Evolutionary conservation across 2,888 invertebrate species (phyloP).

Genomic region (Morpho deidamia): DNA sequence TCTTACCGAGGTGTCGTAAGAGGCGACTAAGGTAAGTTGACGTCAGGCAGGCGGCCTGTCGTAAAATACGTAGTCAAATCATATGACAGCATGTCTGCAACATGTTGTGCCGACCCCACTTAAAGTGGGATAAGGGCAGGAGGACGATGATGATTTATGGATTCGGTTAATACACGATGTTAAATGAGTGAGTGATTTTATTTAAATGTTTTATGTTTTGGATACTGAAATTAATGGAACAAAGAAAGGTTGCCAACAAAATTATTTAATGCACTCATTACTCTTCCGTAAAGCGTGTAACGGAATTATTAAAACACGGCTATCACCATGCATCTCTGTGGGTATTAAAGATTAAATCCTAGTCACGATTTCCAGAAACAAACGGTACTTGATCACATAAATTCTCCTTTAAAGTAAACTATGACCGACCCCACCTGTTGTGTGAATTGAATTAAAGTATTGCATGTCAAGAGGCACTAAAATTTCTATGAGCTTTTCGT

Average conservation of each 20-base stretch:
- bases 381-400: conserved; percentile 36
- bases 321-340: conserved; percentile 35
- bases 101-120: too few species aligned
- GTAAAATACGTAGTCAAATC: too few species aligned
- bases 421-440: conserved; percentile 49
- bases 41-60: too few species aligned
- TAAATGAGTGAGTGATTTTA: too few species aligned
- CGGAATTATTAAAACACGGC: conserved; percentile 19
- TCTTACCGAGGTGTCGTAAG: too few species aligned
- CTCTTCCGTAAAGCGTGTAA: conserved; percentile 6
- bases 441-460: conserved; percentile 67
- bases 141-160: too few species aligned
- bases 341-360: conserved; percentile 57
- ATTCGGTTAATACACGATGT: too few species aligned
- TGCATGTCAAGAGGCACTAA: conserved; percentile 69
- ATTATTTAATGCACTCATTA: conserved; percentile 11
- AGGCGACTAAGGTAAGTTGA: too few species aligned
- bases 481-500: conserved; percentile 43
- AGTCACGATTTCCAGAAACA: conserved; percentile 53
- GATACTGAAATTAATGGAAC: too few species aligned
- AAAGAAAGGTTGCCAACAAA: not conserved
- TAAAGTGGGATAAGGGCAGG: too few species aligned
- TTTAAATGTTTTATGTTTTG: too few species aligned
- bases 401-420: conserved; percentile 33
- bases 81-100: too few species aligned